Conservation (phyloP, 2,113 vertebrate species). For the Lates calcarifer region DNA sequence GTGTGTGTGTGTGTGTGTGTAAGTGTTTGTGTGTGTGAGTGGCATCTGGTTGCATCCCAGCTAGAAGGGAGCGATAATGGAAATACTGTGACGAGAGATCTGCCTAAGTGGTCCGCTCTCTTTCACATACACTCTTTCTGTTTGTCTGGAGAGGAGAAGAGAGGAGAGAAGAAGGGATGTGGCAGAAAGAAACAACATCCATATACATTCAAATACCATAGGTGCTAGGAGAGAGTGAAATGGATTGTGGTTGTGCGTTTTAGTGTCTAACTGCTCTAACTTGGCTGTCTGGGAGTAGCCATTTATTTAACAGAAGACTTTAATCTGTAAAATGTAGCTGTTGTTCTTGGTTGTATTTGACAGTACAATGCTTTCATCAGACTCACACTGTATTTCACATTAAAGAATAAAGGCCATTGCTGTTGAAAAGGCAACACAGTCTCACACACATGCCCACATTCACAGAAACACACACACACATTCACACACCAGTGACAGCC, state of each 20-base stretch:
- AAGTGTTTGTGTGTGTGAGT: constrained; percentile 58
- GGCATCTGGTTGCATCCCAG: constrained; percentile 77
- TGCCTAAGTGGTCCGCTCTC: constrained; percentile 63
- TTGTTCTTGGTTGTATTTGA: background rate
- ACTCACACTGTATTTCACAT: background rate
- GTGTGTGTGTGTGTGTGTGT: constrained; percentile 60
- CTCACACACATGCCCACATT: constrained; percentile 26
- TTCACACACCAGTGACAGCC: constrained; percentile 79
- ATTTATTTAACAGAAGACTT: background rate
- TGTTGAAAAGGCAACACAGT: constrained; percentile 17
- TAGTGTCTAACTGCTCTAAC: background rate
- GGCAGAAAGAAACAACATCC: constrained; percentile 4
- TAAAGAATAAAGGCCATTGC: background rate
- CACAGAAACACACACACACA: constrained; percentile 35
- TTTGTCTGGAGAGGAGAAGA: constrained; percentile 17
- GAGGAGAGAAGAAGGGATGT: constrained; percentile 7
- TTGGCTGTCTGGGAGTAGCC: background rate
- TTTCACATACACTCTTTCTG: constrained; percentile 45
- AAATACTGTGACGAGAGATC: constrained; percentile 67
- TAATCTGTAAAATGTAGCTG: background rate
- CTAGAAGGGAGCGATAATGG: constrained; percentile 74
- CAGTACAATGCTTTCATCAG: background rate
- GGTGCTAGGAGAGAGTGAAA: background rate
- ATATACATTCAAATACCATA: background rate
- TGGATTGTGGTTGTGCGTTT: background rate